Evolutionary conservation across 2,797 vertebrate species (phyloP), one percentile per base, ranked within the genome.

Genomic region (Morelia viridis): DNA sequence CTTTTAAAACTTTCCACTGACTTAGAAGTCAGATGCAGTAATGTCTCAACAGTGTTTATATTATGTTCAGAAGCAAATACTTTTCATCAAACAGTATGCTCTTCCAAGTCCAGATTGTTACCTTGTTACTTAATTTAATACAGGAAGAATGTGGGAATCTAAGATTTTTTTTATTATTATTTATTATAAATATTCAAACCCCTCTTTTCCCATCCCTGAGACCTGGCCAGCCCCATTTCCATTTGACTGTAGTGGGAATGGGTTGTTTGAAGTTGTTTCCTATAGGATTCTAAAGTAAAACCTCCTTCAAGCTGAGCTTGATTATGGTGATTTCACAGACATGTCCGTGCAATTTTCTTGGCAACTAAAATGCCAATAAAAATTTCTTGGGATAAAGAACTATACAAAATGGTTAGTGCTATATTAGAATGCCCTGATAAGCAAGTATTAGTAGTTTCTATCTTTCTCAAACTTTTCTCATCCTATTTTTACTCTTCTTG

Each of bases 11-110:
- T 88, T 85, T 50, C n/a, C 58, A 61, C 31, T 83, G 89, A 50
- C 85, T 90, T 65, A 62, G 62, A 87, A 60, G 46, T 90, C 85
- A 92, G 46, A 57, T 71, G 28, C 61, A 61, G n/a, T n/a, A 10
- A 90, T 94, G 95, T 95, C 57, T 92, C 94, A 35, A 92, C 94
- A n/a, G 91, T 94, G 46, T 60, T 90, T 93, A 91, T 92, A 92
- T 96, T 95, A 97, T 96, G 94, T 94, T 96, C 96, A 94, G 93
- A 95, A 97, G 95, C 89, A 94, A 93, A 94, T 96, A 96, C 93
- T 85, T 94, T 96, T 97, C 95, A 97, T 88, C 80, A 94, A 96
- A 94, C 96, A 87, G 80, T 61, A 85, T 94, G 84, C 87, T 95
- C 94, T 90, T 62, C 85, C 93, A 93, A 94, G 88, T 88, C 91